phyloP scores from a whole-genome alignment of 2,797 vertebrate species.

The Euthynnus affinis region DNA sequence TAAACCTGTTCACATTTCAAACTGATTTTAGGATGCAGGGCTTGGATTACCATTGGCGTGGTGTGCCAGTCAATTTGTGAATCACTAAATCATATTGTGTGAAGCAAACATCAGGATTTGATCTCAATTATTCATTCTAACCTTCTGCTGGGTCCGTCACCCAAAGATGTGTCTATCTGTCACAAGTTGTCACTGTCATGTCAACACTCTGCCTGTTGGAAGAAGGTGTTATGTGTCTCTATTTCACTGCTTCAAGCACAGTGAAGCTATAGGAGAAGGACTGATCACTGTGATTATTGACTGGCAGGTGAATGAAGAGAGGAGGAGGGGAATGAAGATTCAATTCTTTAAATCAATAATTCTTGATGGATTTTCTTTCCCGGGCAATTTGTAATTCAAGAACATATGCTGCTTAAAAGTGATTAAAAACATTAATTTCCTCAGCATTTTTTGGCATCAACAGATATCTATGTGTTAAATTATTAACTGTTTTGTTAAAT shows the following conservation, averaged over 20 bases:
- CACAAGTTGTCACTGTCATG: slow-evolving; percentile 11
- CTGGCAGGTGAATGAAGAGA: too few species aligned
- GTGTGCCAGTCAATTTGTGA: too few species aligned
- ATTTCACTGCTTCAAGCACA: neutral
- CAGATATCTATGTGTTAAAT: too few species aligned
- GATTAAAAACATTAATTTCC: too few species aligned
- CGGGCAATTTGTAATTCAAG: too few species aligned
- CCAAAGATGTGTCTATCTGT: slow-evolving; percentile 21
- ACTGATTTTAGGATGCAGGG: neutral
- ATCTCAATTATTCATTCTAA: slow-evolving; percentile 39
- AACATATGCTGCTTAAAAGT: too few species aligned
- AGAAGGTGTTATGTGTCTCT: neutral
- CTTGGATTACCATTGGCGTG: too few species aligned
- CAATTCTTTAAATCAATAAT: neutral
- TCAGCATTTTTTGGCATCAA: neutral
- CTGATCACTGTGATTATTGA: neutral
- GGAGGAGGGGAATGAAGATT: too few species aligned
- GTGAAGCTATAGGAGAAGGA: neutral
- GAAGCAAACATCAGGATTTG: neutral
- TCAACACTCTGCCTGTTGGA: neutral
- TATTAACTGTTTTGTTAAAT: neutral
- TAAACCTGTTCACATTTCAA: slow-evolving; percentile 28
- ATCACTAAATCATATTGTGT: too few species aligned
- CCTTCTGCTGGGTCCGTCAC: slow-evolving; percentile 22
- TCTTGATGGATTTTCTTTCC: neutral